Evolutionary conservation across 1,140 invertebrate genomes (phyloP), one percentile per base, ranked within the genome.

Genomic region (Macrotrachela quadricornifera): DNA sequence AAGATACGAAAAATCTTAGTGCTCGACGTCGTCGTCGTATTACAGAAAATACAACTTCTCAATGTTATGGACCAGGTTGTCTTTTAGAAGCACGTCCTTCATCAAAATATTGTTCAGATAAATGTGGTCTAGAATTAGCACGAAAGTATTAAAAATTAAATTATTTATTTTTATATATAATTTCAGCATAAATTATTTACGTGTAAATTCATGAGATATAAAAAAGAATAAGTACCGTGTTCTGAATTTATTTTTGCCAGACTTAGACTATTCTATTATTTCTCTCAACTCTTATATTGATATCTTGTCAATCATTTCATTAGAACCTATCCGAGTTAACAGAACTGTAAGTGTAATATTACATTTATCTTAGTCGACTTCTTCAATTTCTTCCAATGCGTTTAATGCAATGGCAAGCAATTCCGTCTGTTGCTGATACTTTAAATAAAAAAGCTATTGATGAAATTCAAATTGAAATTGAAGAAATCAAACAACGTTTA

Each of bases 41-140:
- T 3, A 41, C 9, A 9, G 15, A 61, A 17, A 63, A 65, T 14
- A 51, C 51, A 14, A 56, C 61, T 11, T 49, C 59, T 6, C 91
- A 97, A 59, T 97, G 91, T 66, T 83, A 82, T 64, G 90, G 90
- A 0, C 87, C 86, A 4, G 76, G 78, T 14, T 97, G 91, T 67
- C 75, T 73, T 0, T 76, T 80, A 54, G 76, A 78, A 52, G 82
- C 87, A 0, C 71, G 80, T 10, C 15, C 54, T 1, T 74, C 74
- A 30, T 91, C 85, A 47, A 96, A 96, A 71, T 97, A 96, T 63
- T 97, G 92, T 64, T 85, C 81, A 12, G 79, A 91, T 59, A 77
- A 82, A 53, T 97, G 92, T 69, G 92, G 92, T 1, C 75, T 90
- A 58, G 81, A 81, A 63, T 69, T 96, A 3, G 90, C 91, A 0